These are phyloP conservation scores for Anthoscopus minutus DNA, from an alignment of 2,113 vertebrate genomes.

Conservation along the genomic window DNA sequence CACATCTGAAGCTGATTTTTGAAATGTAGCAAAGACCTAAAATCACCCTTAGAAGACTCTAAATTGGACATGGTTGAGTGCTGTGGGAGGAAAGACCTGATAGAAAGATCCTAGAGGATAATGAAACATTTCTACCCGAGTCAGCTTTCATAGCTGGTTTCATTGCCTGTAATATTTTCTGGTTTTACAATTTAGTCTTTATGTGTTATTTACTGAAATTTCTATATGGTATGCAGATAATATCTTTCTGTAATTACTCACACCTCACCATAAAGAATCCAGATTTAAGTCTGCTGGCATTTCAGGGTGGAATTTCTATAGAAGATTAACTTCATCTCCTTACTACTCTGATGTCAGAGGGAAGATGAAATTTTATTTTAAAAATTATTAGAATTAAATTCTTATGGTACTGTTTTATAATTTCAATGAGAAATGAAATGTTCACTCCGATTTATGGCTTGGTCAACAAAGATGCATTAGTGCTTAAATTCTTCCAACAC, in stretches of 20 bases:
- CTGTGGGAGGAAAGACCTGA: neutral
- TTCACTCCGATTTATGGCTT: neutral
- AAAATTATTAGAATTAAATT: neutral
- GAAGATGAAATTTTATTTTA: neutral
- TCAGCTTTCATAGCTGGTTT: neutral
- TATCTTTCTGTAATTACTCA: neutral
- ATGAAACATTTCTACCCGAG: neutral
- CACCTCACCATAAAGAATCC: neutral
- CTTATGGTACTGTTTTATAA: neutral
- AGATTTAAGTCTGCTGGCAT: neutral
- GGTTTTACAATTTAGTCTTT: neutral
- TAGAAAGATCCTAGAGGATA: neutral
- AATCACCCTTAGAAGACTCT: neutral
- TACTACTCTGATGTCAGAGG: neutral
- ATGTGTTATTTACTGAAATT: neutral
- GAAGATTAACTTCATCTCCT: neutral
- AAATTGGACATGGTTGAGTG: neutral
- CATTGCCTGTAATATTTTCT: neutral
- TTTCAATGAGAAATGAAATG: neutral
- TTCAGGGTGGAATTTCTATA: neutral
- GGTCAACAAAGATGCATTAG: neutral
- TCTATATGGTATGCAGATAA: accelerated
- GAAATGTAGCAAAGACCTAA: neutral
- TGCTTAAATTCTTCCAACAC: neutral
- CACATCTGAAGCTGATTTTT: neutral